phyloP scores from a whole-genome alignment of 2,797 vertebrate genomes.

The Novumbra hubbsi region DNA sequence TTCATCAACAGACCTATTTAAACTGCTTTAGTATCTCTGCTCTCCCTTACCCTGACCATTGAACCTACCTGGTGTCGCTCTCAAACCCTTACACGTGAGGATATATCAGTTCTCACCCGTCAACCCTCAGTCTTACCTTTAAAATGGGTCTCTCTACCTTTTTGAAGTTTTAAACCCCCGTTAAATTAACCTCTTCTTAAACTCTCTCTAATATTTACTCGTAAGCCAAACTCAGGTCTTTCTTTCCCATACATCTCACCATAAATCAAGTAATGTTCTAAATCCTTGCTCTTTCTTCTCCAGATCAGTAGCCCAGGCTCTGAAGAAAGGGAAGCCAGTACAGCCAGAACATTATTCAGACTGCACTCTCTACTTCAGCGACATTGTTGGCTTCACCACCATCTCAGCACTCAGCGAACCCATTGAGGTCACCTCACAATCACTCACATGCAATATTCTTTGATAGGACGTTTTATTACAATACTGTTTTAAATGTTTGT shows the following conservation, averaged over 20 bases:
- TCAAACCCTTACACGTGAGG: too few species aligned
- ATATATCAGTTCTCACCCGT: too few species aligned
- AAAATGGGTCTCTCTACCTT: too few species aligned
- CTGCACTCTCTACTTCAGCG: conserved; percentile 78
- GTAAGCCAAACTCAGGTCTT: not conserved
- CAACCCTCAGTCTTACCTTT: too few species aligned
- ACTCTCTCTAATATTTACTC: not conserved
- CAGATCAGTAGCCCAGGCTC: conserved; percentile 75
- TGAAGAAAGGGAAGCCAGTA: conserved; percentile 73
- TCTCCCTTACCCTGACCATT: too few species aligned
- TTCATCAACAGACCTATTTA: too few species aligned
- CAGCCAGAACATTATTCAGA: conserved; percentile 76
- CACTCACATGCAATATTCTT: not conserved
- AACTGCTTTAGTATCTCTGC: too few species aligned
- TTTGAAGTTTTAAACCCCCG: too few species aligned
- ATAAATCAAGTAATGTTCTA: not conserved
- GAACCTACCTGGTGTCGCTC: too few species aligned
- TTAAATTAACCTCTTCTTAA: not conserved
- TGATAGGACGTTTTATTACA: too few species aligned
- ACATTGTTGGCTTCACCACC: conserved; percentile 80
- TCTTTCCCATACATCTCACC: not conserved
- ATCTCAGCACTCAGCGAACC: conserved; percentile 80
- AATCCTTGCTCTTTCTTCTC: not conserved
- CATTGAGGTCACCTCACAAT: conserved; percentile 64
- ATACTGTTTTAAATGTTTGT: too few species aligned